Base-by-base conservation (phyloP, 2,113 vertebrate species). In the Australoheros scitulus region DNA sequence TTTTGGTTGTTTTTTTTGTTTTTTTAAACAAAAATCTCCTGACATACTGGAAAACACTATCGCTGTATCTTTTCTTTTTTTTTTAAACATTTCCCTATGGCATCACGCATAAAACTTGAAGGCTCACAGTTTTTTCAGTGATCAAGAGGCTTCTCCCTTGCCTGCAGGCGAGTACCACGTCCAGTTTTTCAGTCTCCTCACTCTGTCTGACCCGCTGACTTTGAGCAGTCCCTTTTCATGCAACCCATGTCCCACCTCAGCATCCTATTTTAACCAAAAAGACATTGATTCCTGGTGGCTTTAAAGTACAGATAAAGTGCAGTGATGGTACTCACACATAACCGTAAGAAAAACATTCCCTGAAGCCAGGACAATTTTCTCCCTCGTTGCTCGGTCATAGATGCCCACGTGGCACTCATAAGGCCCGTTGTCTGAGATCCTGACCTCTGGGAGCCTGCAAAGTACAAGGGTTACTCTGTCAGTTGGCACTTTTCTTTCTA, bases 401-500 rank as follows among this genome's bases (percentile, higher is more conserved):
- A 99, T 99, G 58, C 98, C 98, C 91, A 99, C 98, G 0, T 99
- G 98, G 89, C 98, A 99, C 89, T 99, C 98, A 0, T 99, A 99
- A 80, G 98, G 98, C 17, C 98, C 98, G 0, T 97, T 99, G 94
- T 99, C 98, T 0, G 97, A 98, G 89, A 99, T 97, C 43, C 97
- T 97, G 15, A 99, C 98, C 90, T 99, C 98, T 0, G 98, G 97
- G 14, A 99, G 97, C 89, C 98, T 99, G 93, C 0, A 32, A 87
- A 80, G 79, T 1, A 91, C 5, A 80, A 82, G 4, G 68, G 5
- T 3, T 8, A 58, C 5, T 20, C 26, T 3, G 18, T 59, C 29
- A 87, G 41, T 41, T 58, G 14, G 47, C 41, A 18, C 3, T 13
- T 22, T 41, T 32, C 2, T 52, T 20, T 18, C 5, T 11, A 50